Base-by-base conservation (phyloP, 1,140 invertebrate species). In the Nephila pilipes region DNA sequence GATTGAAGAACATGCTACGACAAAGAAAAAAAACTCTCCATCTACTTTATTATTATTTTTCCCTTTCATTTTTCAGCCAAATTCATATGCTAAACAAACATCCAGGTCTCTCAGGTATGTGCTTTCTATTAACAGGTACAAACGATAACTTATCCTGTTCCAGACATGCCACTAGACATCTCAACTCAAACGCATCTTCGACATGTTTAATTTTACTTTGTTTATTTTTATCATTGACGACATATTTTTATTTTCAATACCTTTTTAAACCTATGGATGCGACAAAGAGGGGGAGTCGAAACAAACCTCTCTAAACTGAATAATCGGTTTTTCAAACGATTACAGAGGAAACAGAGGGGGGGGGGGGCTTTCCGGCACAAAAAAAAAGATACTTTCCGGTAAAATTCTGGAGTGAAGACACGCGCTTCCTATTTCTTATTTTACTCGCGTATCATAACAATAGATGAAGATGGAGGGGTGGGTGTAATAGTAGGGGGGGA, bases 301-400 rank as follows among this genome's bases (percentile, higher is more conserved):
- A 54, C 38, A 55, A 55, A 54, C 63, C 18, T 32, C 46, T 29
- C 63, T 88, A 88, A 88, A 88, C 87, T 58, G 87, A 88, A 88
- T 88, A 88, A 88, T 88, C 87, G 87, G 87, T 88, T 88, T 88
- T 22, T 22, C 85, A 88, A 63, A 88, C 87, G 87, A 88, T 88
- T 88, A 46, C 69, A 88, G 58, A 18, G 81, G 54, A 8, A 10
- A 22, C 2, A 5, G 16, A 14, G 81, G 29, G 58, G 38, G 54
- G 6, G 10, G 25, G 16, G 29, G 36, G 36, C n/a, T 38, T 46
- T 60, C 58, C 58, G 29, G 18, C 14, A 54, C 54, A 46, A 81
- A 65, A 29, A 63, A n/a, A 65, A 25, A 65, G 2, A n/a, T 12
- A 12, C n/a, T 6, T 65, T 65, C 63, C 25, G 63, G 63, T 65